Conservation (phyloP, 1,140 invertebrate species). For the Agrypnia vestita region DNA sequence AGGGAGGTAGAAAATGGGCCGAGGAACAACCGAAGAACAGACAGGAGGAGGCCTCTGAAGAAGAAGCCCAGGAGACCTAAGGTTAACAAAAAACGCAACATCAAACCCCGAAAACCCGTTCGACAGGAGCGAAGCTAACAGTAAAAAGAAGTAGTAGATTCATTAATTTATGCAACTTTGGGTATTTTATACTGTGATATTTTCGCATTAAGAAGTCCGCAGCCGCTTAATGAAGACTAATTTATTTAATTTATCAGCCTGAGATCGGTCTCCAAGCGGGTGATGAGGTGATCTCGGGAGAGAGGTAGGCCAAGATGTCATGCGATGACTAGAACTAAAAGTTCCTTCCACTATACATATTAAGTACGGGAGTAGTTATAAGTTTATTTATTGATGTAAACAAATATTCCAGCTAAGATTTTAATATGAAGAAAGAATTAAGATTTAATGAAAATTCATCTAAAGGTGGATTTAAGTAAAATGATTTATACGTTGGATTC, state of each 20-base stretch:
- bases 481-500: no score
- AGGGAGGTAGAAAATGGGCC: background rate
- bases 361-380: slow-evolving; percentile 5
- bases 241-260: slow-evolving; percentile 8
- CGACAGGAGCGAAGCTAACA: background rate
- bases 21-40: background rate
- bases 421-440: no score
- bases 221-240: slow-evolving; percentile 1
- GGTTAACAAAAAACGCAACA: background rate
- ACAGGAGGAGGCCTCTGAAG: background rate
- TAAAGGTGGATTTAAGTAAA: no score
- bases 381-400: slow-evolving; percentile 5
- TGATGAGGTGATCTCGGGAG: background rate
- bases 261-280: background rate
- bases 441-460: no score
- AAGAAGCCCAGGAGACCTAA: background rate
- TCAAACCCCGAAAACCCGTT: background rate
- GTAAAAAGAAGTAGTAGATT: background rate
- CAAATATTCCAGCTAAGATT: no score
- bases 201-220: slow-evolving; percentile 13
- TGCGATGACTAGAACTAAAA: slow-evolving; percentile 40
- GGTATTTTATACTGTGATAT: slow-evolving; percentile 39
- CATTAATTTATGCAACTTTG: slow-evolving; percentile 35
- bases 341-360: slow-evolving; percentile 38
- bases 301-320: slow-evolving; percentile 3